These are phyloP conservation scores for Elysia crispata DNA, from an alignment of 2,888 invertebrate species.

Conservation along the genomic window DNA sequence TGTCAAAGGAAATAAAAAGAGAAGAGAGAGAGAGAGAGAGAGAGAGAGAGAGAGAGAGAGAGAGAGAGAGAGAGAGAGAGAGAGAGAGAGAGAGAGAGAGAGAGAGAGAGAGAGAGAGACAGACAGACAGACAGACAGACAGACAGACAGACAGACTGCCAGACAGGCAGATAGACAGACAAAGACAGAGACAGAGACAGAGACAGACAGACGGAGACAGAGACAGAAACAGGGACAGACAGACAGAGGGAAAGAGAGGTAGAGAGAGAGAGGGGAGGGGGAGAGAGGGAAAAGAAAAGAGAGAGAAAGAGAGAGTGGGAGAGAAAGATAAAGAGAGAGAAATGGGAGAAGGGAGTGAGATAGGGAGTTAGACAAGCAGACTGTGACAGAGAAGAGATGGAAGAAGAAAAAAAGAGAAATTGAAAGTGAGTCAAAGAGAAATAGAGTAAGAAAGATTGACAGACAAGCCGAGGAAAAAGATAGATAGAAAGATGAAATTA, in stretches of 20 bases:
- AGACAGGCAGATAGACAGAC: not conserved
- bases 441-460: too few relatives aligned
- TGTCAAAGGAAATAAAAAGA: too few relatives aligned
- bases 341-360: not conserved
- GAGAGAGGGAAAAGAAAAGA: constrained; percentile 20
- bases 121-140: not conserved
- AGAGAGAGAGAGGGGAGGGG: too few relatives aligned
- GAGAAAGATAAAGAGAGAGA: not conserved
- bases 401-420: not conserved
- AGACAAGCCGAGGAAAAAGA: too few relatives aligned
- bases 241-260: too few relatives aligned
- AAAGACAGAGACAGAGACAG: not conserved
- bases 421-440: too few relatives aligned
- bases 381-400: constrained; percentile 1
- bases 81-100: constrained; percentile 32
- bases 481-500: too few relatives aligned
- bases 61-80: constrained; percentile 15
- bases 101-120: not conserved
- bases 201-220: too few relatives aligned
- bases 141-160: not conserved
- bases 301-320: constrained; percentile 18
- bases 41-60: constrained; percentile 3
- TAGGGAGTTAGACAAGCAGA: not conserved
- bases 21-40: not conserved
- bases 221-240: too few relatives aligned